A percentile compares a stretch with the other conserved stretches of the same genome.
phyloP scores from a whole-genome alignment of 1,140 invertebrate genomes.

The Conus betulinus region DNA sequence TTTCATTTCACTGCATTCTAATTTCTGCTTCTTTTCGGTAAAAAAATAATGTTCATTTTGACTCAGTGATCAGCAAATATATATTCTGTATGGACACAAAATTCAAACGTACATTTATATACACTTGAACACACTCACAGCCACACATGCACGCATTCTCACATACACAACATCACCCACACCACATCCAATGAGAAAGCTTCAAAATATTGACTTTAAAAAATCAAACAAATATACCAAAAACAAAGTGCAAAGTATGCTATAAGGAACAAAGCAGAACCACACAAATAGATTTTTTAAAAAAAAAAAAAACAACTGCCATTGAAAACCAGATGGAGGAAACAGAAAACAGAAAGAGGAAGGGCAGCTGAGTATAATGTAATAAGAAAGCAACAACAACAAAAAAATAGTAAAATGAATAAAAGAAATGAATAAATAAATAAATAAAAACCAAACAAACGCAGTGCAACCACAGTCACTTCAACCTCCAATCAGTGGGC shows the following conservation, averaged over 20 bases:
- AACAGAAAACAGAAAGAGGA: not conserved
- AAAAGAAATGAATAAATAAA: not conserved
- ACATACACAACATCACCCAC: slow-evolving; percentile 24
- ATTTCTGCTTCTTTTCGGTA: too few species aligned
- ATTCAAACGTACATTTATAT: too few species aligned
- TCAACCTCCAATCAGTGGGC: not conserved
- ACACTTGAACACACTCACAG: not conserved
- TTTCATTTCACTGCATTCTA: too few species aligned
- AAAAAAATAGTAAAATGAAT: not conserved
- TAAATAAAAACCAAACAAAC: not conserved
- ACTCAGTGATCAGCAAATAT: too few species aligned
- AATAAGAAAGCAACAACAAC: not conserved
- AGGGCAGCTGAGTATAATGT: not conserved
- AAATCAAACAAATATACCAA: not conserved
- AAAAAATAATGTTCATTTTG: too few species aligned
- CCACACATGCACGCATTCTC: not conserved
- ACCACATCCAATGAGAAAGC: not conserved
- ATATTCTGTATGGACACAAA: too few species aligned
- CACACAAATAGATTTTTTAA: not conserved
- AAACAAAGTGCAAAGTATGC: not conserved
- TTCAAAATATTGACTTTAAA: not conserved
- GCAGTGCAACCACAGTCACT: not conserved
- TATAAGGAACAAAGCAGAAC: not conserved
- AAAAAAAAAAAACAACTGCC: too few species aligned
- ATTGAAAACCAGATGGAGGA: too few species aligned